phyloP scores from a whole-genome alignment of 2,888 invertebrate species.

The Noctua janthina region DNA sequence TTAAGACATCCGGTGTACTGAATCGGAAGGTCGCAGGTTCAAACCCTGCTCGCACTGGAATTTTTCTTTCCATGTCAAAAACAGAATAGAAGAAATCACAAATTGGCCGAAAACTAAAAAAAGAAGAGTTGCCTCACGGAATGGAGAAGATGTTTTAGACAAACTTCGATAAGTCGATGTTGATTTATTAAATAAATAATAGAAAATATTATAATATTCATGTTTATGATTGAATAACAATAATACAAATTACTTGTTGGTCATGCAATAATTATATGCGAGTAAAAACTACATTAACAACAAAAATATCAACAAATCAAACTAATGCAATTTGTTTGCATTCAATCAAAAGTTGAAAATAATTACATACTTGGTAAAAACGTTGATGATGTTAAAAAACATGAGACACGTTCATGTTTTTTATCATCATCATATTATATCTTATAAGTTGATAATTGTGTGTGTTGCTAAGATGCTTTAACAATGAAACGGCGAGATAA shows the following conservation, averaged over 20 bases:
- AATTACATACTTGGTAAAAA: background rate
- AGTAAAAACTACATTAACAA: constrained; percentile 14
- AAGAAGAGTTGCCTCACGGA: background rate
- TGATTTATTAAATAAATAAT: constrained; percentile 28
- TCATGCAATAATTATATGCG: constrained; percentile 35
- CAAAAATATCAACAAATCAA: constrained; percentile 12
- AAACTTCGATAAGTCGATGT: background rate
- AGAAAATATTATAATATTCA: constrained; percentile 12
- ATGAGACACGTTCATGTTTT: background rate
- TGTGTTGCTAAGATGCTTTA: background rate
- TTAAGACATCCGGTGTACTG: too few relatives aligned
- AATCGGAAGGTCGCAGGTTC: too few relatives aligned
- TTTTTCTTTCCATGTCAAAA: too few relatives aligned
- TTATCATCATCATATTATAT: too few relatives aligned
- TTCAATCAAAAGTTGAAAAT: background rate
- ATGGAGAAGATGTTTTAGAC: background rate
- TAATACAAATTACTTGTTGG: constrained; percentile 25
- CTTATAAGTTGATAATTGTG: background rate
- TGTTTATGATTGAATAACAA: constrained; percentile 24
- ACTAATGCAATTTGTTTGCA: constrained; percentile 11
- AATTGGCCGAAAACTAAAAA: background rate
- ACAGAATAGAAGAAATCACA: background rate
- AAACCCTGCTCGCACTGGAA: too few relatives aligned
- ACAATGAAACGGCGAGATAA: background rate
- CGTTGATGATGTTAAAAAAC: background rate